phyloP scores from a whole-genome alignment of 2,113 vertebrate genomes.

The Carettochelys insculpta region DNA sequence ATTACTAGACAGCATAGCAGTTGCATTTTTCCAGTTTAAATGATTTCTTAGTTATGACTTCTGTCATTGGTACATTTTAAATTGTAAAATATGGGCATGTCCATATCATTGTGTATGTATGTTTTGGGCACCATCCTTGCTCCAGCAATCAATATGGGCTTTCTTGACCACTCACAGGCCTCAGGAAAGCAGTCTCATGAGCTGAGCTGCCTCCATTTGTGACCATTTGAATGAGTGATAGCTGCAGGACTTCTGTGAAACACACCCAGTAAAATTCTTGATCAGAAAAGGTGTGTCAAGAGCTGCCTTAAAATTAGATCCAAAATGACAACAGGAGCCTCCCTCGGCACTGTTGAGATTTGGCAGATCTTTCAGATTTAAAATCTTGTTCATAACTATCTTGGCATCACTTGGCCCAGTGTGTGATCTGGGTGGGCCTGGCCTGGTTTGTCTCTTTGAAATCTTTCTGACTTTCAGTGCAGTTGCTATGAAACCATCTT shows the following conservation, averaged over 20 bases:
- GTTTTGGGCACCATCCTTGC: background rate
- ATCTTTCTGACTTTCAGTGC: background rate
- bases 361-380: background rate
- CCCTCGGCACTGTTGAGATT: background rate
- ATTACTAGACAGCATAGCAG: background rate
- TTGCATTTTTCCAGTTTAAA: background rate
- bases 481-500: background rate
- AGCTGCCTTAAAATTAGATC: background rate
- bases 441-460: background rate
- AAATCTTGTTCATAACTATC: background rate
- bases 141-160: background rate
- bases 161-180: background rate
- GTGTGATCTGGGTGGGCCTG: background rate
- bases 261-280: background rate
- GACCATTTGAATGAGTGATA: background rate
- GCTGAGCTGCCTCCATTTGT: background rate
- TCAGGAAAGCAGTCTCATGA: background rate
- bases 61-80: background rate
- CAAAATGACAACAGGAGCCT: background rate
- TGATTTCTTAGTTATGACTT: background rate
- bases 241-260: background rate
- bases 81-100: background rate
- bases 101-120: background rate
- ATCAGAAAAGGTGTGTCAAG: background rate
- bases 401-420: background rate